These are phyloP conservation scores for Colletes collaris DNA, from an alignment of 2,888 invertebrate species.

Conservation along the genomic window DNA sequence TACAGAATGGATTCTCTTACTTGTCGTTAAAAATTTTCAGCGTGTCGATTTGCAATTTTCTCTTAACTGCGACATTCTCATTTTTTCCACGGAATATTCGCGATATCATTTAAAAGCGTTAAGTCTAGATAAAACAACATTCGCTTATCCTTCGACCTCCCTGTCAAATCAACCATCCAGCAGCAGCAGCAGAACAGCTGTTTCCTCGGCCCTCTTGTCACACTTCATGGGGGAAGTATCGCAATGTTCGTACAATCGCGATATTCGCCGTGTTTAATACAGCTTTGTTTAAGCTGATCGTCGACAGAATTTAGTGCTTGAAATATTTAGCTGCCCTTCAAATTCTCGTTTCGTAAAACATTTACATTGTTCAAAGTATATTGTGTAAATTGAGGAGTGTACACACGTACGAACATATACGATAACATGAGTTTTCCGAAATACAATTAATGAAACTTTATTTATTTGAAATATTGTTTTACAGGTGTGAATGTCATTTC, in stretches of 20 bases:
- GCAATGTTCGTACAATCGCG: neutral
- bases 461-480: no score
- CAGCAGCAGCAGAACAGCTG: slow-evolving; percentile 72
- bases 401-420: no score
- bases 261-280: no score
- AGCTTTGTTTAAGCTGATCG: no score
- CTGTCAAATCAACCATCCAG: slow-evolving; percentile 77
- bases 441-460: no score
- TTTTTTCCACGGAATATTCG: slow-evolving; percentile 82
- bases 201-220: slow-evolving; percentile 57
- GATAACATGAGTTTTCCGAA: no score
- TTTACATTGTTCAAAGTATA: no score
- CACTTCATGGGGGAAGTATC: slow-evolving; percentile 42
- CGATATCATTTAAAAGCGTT: slow-evolving; percentile 82
- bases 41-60: slow-evolving; percentile 91
- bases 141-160: slow-evolving; percentile 78
- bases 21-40: slow-evolving; percentile 93
- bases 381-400: no score
- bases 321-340: no score
- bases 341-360: no score
- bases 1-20: slow-evolving; percentile 82
- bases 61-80: slow-evolving; percentile 82
- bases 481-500: no score
- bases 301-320: no score
- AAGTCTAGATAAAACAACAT: slow-evolving; percentile 79